Conservation (phyloP, 2,113 vertebrate species). For the Phylloscopus trochiloides region DNA sequence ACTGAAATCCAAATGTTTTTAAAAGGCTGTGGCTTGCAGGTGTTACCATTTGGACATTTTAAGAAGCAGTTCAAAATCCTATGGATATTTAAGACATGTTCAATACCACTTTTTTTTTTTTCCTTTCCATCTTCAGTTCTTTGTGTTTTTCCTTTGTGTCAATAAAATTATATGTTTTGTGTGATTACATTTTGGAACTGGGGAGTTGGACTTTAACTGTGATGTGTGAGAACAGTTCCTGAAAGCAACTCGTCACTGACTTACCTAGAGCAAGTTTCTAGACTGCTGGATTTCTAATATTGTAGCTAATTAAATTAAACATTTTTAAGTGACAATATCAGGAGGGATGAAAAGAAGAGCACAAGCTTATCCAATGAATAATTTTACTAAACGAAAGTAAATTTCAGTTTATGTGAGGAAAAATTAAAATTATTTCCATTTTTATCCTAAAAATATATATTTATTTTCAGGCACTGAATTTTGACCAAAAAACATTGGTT, state of each 20-base stretch:
- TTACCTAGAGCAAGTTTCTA: background rate
- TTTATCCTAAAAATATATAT: background rate
- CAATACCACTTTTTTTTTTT: background rate
- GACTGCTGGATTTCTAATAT: background rate
- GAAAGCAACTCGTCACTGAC: background rate
- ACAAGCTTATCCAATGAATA: background rate
- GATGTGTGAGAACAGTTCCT: background rate
- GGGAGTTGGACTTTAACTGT: background rate
- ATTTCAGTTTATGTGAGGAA: background rate
- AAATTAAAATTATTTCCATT: background rate
- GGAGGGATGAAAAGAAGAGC: background rate
- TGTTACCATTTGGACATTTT: background rate
- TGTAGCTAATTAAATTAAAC: background rate
- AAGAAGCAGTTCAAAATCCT: background rate
- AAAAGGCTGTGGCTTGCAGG: background rate
- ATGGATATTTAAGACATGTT: background rate
- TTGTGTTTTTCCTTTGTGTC: background rate
- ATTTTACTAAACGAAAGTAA: background rate
- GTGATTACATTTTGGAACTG: background rate
- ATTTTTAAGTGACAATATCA: background rate
- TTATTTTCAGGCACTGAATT: background rate
- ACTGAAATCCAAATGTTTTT: background rate
- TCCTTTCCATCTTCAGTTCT: background rate
- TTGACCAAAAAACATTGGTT: background rate
- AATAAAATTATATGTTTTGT: background rate